Conservation (phyloP, 2,113 vertebrate species). For the Solenodon paradoxus region DNA sequence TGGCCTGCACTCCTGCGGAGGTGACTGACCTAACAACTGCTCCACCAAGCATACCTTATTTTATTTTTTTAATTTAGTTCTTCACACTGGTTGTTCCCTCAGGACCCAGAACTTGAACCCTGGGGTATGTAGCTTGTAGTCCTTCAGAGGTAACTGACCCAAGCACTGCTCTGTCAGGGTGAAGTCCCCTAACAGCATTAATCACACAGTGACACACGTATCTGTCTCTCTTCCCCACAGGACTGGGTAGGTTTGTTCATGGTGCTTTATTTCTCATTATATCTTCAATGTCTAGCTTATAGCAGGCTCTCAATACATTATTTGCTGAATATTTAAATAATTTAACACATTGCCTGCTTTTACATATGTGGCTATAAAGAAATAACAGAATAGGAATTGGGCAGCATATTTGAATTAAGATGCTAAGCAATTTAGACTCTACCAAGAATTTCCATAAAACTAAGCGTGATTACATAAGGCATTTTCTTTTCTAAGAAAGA, state of each 20-base stretch:
- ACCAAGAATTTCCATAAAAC: constrained; percentile 28
- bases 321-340: background rate
- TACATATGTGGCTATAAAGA: background rate
- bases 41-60: no score
- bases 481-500: constrained; percentile 16
- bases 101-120: no score
- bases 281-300: background rate
- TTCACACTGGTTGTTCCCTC: no score
- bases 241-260: background rate
- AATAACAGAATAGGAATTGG: background rate
- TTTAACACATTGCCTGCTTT: background rate
- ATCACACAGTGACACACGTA: background rate
- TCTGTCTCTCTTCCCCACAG: background rate
- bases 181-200: background rate
- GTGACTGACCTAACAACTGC: no score
- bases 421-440: background rate
- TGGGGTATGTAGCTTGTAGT: no score
- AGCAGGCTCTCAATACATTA: background rate
- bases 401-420: background rate
- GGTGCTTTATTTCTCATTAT: background rate
- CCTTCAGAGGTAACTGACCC: no score
- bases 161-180: no score
- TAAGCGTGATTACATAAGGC: background rate
- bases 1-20: no score
- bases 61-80: no score